These are phyloP conservation scores for Periophthalmus modestus DNA, from an alignment of 2,113 vertebrate genomes.

Conservation along the genomic window DNA sequence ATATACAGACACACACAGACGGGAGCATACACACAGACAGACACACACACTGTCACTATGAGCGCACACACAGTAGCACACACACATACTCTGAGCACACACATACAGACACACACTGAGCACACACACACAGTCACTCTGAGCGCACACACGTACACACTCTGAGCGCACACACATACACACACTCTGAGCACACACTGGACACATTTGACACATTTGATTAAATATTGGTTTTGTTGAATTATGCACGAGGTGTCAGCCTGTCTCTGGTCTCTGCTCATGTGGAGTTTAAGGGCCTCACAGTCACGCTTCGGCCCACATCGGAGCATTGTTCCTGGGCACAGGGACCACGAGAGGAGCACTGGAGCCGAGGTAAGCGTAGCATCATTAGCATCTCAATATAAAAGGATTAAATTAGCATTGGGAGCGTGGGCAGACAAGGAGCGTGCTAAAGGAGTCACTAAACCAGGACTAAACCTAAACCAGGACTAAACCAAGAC, in stretches of 20 bases:
- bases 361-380: conserved; percentile 25
- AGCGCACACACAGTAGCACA: too few relatives aligned
- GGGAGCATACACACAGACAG: too few relatives aligned
- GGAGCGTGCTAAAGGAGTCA: conserved; percentile 34
- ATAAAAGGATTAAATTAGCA: conserved; percentile 69
- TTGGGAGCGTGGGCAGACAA: conserved; percentile 55
- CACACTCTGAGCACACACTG: too few relatives aligned
- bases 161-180: too few relatives aligned
- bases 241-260: too few relatives aligned
- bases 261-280: too few relatives aligned
- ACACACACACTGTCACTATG: too few relatives aligned
- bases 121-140: too few relatives aligned
- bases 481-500: background rate
- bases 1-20: too few relatives aligned
- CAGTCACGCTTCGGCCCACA: background rate
- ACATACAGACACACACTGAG: too few relatives aligned
- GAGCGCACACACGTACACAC: too few relatives aligned
- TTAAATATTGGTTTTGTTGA: background rate
- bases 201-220: background rate
- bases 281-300: background rate
- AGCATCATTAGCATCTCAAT: conserved; percentile 74
- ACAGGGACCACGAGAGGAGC: background rate
- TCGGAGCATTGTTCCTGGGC: background rate
- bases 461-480: background rate
- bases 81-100: too few relatives aligned